Base-by-base conservation (phyloP, 2,113 vertebrate species). In the Argyrosomus japonicus region DNA sequence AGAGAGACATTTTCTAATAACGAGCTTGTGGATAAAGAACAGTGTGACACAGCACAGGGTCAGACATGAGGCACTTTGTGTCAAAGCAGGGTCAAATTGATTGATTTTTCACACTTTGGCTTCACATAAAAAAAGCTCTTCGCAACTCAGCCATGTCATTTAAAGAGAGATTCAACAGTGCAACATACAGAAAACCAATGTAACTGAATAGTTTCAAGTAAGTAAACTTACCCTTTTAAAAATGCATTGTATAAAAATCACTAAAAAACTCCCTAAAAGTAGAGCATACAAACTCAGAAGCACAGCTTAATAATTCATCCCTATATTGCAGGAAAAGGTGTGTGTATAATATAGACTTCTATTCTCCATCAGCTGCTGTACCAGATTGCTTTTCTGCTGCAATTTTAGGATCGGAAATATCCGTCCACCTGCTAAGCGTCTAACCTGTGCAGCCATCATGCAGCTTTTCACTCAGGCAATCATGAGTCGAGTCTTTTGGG, bases 401-500 rank as follows among this genome's bases (percentile, higher is more conserved):
- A 11, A 25, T 65, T 83, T 76, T 40, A 8, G 5, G 17, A 25
- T 27, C 21, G 23, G 21, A 23, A 45, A 64, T 65, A 56, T 61
- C 48, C 67, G n/a, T 68, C 5, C 68, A 73, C 17, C 29, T 27
- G 29, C 53, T 21, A 27, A 84, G 32, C 1, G 21, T 82, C 62
- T 69, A 77, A 85, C 70, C 76, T 47, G 47, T 54, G 75, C 36
- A 77, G 73, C 68, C 61, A 69, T 87, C 74, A 71, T 54, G 68
- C 73, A 65, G 76, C 81, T 75, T 79, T 85, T 89, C 51, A 82
- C 67, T 61, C 65, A 58, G 50, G 77, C 84, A 86, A 89, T 92
- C 85, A 84, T 27, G 56, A 85, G 72, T 12, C 6, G 3, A 85
- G 80, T 72, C 85, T 67, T 74, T 68, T 18, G 91, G 80, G 88